A percentile compares a stretch with the other conserved stretches of the same genome.
Conservation (phyloP, 2,797 vertebrate species). For the Cossypha polioptera region DNA sequence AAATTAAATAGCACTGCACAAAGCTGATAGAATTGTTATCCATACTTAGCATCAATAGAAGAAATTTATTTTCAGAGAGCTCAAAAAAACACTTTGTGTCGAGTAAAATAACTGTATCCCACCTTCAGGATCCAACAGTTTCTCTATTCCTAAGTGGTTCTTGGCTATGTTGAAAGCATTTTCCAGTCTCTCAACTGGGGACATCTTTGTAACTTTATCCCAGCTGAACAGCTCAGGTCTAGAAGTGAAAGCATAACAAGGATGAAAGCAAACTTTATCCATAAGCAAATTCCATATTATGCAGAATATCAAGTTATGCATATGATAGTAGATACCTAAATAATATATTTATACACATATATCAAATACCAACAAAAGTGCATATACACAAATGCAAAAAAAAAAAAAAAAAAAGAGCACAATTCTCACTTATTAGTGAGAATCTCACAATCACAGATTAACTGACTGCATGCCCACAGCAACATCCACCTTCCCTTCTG, state of each 20-base stretch:
- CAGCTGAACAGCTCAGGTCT: conserved; percentile 90
- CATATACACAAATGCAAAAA: not conserved
- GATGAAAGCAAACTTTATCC: not conserved
- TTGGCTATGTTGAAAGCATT: conserved; percentile 91
- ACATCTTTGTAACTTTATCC: conserved; percentile 83
- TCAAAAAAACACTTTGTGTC: not conserved
- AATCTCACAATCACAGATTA: not conserved
- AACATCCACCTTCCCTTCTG: not conserved
- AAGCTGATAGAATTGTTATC: not conserved
- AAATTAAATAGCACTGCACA: not conserved
- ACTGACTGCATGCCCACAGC: not conserved
- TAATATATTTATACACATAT: not conserved
- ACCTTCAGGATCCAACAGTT: conserved; percentile 96
- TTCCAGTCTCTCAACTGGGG: conserved; percentile 85
- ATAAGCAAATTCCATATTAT: not conserved
- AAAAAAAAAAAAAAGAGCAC: too few relatives aligned
- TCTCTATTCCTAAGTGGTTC: conserved; percentile 89
- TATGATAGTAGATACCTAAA: not conserved
- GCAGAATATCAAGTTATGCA: not conserved
- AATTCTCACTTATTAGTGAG: not conserved
- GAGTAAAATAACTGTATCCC: conserved; percentile 4
- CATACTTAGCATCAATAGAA: not conserved
- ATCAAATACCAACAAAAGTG: not conserved
- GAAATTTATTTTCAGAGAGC: not conserved
- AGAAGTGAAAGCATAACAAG: conserved; percentile 11